Evolutionary conservation across 2,797 vertebrate species (phyloP).

Genomic region (Tiaroga cobitis): DNA sequence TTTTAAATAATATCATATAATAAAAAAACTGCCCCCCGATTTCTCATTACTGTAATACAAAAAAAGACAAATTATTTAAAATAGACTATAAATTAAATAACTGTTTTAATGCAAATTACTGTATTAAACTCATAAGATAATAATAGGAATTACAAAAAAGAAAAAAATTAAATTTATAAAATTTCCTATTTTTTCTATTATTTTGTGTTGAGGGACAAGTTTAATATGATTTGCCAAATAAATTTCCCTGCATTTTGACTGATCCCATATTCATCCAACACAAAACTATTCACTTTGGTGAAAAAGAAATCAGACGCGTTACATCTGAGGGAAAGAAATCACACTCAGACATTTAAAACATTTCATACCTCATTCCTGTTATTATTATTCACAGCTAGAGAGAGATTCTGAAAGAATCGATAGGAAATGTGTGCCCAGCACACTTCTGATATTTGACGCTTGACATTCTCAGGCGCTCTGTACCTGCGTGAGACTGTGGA

Average conservation of each 20-base stretch:
- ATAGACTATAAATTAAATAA: not conserved
- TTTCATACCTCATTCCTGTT: not conserved
- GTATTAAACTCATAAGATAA: not conserved
- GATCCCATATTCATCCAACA: not conserved
- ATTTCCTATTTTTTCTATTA: not conserved
- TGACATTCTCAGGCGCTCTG: constrained; percentile 76
- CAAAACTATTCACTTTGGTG: not conserved
- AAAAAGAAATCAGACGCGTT: not conserved
- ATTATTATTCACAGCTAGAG: not conserved
- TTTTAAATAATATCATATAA: not conserved
- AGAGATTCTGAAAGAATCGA: not conserved
- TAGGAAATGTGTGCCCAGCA: constrained; percentile 57
- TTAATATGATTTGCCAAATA: not conserved
- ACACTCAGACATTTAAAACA: not conserved
- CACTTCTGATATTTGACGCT: constrained; percentile 75
- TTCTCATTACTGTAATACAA: not conserved
- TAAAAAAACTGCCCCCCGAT: not conserved
- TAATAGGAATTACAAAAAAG: no score
- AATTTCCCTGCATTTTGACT: not conserved
- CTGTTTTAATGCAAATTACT: not conserved
- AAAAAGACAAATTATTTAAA: not conserved
- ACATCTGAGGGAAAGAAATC: constrained; percentile 1
- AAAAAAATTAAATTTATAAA: not conserved
- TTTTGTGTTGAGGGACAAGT: not conserved
- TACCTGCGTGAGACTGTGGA: constrained; percentile 61